phyloP scores from a whole-genome alignment of 2,797 vertebrate genomes.

The Chanos chanos region DNA sequence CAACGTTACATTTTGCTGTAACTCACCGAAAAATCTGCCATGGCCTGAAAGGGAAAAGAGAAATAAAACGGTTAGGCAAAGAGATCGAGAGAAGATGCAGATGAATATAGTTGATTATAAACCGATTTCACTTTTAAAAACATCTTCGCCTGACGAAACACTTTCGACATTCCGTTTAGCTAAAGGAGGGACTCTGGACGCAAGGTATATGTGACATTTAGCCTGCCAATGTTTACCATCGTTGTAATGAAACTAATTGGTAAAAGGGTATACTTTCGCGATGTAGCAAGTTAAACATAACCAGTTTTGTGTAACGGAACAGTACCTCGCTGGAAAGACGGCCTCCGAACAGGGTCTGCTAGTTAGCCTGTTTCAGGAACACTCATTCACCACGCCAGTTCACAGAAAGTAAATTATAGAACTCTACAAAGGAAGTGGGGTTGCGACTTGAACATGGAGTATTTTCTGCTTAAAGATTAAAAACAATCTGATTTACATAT shows the following conservation, averaged over 20 bases:
- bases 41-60: conserved; percentile 56
- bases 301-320: neutral
- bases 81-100: conserved; percentile 5
- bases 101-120: no score
- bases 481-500: conserved; percentile 7
- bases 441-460: conserved; percentile 21
- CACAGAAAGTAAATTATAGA: conserved; percentile 28
- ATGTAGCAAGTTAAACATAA: neutral
- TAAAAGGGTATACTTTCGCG: no score
- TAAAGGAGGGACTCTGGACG: no score
- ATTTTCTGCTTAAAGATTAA: conserved; percentile 17
- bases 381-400: conserved; percentile 2
- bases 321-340: conserved; percentile 23
- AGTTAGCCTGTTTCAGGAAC: conserved; percentile 7
- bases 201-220: no score
- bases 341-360: conserved; percentile 10
- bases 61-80: conserved; percentile 52
- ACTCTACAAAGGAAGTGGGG: conserved; percentile 50
- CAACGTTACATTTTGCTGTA: no score
- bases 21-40: conserved; percentile 81
- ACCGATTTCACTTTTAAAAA: no score
- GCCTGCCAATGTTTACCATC: no score
- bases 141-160: no score
- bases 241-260: no score
- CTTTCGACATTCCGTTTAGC: no score